A percentile compares a stretch with the other conserved stretches of the same genome.
Evolutionary conservation across 2,888 invertebrate genomes (phyloP).

Genomic region (Ecliptopera silaceata): DNA sequence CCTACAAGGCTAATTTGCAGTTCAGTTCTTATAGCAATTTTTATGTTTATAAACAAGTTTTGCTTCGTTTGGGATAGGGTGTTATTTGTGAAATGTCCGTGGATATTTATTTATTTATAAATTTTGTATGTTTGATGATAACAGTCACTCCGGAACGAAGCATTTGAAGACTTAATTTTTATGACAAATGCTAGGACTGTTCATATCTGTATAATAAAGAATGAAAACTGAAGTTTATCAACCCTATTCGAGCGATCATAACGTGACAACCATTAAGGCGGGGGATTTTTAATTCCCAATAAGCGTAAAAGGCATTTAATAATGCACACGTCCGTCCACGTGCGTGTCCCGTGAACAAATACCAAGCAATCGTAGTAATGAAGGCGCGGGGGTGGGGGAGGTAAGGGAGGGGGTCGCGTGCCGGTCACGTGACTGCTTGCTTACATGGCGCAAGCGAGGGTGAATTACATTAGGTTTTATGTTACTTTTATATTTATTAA

Average conservation of each 20-base stretch:
- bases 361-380: slow-evolving; percentile 77
- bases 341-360: slow-evolving; percentile 72
- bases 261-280: slow-evolving; percentile 56
- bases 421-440: slow-evolving; percentile 73
- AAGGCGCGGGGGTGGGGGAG: slow-evolving; percentile 55
- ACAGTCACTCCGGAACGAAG: neutral
- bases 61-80: no score
- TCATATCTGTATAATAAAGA: slow-evolving; percentile 47
- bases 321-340: slow-evolving; percentile 79
- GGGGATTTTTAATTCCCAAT: slow-evolving; percentile 73
- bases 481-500: slow-evolving; percentile 51
- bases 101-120: no score
- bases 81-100: no score
- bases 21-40: no score
- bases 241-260: slow-evolving; percentile 60
- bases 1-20: no score
- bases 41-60: no score
- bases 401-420: slow-evolving; percentile 57
- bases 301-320: slow-evolving; percentile 83
- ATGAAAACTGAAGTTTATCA: slow-evolving; percentile 30
- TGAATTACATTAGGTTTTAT: slow-evolving; percentile 63
- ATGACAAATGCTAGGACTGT: slow-evolving; percentile 36
- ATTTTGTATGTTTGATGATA: no score
- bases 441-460: slow-evolving; percentile 64
- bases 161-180: neutral